Evolutionary conservation across 2,797 vertebrate genomes (phyloP).

Genomic region (Takifugu rubripes): DNA sequence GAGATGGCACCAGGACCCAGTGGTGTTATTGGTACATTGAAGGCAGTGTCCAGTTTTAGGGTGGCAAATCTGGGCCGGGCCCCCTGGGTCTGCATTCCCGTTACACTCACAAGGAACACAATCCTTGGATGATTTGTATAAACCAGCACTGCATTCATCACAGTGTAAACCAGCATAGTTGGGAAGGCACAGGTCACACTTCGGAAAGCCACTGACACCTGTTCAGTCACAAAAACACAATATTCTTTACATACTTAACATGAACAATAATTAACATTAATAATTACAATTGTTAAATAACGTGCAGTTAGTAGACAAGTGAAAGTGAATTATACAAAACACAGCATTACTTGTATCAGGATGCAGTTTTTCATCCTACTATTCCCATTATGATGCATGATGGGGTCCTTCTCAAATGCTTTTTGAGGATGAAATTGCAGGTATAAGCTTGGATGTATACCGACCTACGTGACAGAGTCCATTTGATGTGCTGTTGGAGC

Average conservation of each 20-base stretch:
- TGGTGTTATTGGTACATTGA: conserved; percentile 81
- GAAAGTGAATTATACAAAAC: not conserved
- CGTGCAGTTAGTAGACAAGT: too few relatives aligned
- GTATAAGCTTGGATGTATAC: conserved; percentile 20
- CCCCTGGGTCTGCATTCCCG: conserved; percentile 80
- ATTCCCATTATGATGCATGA: too few relatives aligned
- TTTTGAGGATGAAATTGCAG: not conserved
- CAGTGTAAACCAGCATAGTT: conserved; percentile 79
- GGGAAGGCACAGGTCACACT: conserved; percentile 80
- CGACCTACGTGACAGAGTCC: conserved; percentile 86
- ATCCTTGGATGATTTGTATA: conserved; percentile 78
- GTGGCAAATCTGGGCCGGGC: conserved; percentile 74
- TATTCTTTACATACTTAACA: not conserved
- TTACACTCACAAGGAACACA: conserved; percentile 84
- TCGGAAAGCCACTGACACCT: conserved; percentile 70
- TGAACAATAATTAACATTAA: too few relatives aligned
- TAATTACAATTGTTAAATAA: too few relatives aligned
- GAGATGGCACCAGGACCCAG: conserved; percentile 79
- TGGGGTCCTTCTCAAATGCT: too few relatives aligned
- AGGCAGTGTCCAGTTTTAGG: conserved; percentile 84
- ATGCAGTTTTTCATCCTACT: not conserved
- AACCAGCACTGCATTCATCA: conserved; percentile 78
- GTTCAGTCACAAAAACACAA: conserved; percentile 1
- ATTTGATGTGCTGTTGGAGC: conserved; percentile 83
- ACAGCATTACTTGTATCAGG: not conserved